Evolutionary conservation across 2,797 vertebrate genomes (phyloP), one percentile per base, ranked within the genome.

Genomic region (Helicolenus hilgendorfi): DNA sequence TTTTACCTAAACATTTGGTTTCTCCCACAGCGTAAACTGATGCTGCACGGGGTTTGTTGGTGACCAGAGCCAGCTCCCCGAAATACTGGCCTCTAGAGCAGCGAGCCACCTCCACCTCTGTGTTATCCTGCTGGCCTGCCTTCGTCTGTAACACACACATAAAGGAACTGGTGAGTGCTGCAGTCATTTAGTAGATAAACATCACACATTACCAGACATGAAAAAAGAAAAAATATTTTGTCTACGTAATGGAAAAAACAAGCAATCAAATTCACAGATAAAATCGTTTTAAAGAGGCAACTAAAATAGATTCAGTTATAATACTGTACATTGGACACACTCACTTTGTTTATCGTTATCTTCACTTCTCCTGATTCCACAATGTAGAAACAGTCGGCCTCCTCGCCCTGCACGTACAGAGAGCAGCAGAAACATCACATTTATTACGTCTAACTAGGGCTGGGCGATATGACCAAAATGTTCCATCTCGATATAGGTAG

Each of bases 21-120:
- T 98, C 96, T 86, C 98, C 98, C 75, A 98, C 98, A 5, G 99
- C 98, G 10, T 98, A 99, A n/a, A 98, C 98, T 0, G 98, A 98
- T 6, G 99, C 99, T 77, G 99, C 99, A 35, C 98, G 97, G 31
- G 98, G 98, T 96, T 98, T 99, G 94, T 99, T 99, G 94, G 98
- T 99, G 94, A 99, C 98, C 22, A 99, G 96, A 2, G 99, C 98
- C 91, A 99, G 97, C 94, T 99, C 99, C 79, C 99, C 98, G 77
- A 99, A 99, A 94, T 99, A 99, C 83, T 99, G 98, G 11, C 98
- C 98, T 91, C 97, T 97, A 27, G 95, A 96, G 93, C 98, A 99
- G 18, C 97, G 98, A 36, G 98, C 97, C 81, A 99, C 98, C 94
- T 99, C 98, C 6, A 98, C 98, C 90, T 99, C 98, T 72, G 97